Evolutionary conservation across 1,140 invertebrate genomes (phyloP).

Genomic region (Tribolium castaneum): DNA sequence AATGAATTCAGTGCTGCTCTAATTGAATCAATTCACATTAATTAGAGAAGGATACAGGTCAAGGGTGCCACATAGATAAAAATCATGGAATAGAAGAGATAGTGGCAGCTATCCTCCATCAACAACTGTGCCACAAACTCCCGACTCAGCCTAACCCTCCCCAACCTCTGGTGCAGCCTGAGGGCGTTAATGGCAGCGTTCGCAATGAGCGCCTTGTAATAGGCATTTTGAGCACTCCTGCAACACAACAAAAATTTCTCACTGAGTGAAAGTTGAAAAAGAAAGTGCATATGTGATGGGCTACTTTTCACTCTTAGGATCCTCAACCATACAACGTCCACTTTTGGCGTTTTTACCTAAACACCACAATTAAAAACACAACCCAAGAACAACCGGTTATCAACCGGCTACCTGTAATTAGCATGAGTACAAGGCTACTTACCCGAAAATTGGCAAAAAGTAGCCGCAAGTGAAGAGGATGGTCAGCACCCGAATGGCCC

Average conservation of each 20-base stretch:
- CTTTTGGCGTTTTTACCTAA: not conserved
- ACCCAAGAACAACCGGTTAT: slow-evolving; percentile 6
- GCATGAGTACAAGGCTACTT: slow-evolving; percentile 60
- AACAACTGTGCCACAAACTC: slow-evolving; percentile 85
- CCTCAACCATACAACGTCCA: slow-evolving; percentile 22
- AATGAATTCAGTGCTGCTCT: slow-evolving; percentile 56
- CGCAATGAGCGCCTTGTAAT: slow-evolving; percentile 90
- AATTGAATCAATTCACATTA: slow-evolving; percentile 1
- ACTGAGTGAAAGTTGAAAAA: not conserved
- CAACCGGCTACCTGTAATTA: not conserved
- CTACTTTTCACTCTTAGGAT: slow-evolving; percentile 19
- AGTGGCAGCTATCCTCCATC: slow-evolving; percentile 95
- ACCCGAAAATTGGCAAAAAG: slow-evolving; percentile 91
- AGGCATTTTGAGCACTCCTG: slow-evolving; percentile 85
- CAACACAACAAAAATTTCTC: slow-evolving; percentile 60
- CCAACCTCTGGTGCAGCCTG: slow-evolving; percentile 91
- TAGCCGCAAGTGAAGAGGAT: slow-evolving; percentile 87
- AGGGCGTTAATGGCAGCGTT: slow-evolving; percentile 94
- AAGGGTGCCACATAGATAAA: slow-evolving; percentile 91
- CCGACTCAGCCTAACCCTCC: slow-evolving; percentile 80
- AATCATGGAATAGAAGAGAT: slow-evolving; percentile 93
- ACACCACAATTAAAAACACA: not conserved
- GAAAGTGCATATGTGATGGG: not conserved
- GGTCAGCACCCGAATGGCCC: slow-evolving; percentile 84
- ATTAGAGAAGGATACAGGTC: slow-evolving; percentile 81